Evolutionary conservation across 2,113 vertebrate genomes (phyloP).

Genomic region (Pseudopipra pipra): DNA sequence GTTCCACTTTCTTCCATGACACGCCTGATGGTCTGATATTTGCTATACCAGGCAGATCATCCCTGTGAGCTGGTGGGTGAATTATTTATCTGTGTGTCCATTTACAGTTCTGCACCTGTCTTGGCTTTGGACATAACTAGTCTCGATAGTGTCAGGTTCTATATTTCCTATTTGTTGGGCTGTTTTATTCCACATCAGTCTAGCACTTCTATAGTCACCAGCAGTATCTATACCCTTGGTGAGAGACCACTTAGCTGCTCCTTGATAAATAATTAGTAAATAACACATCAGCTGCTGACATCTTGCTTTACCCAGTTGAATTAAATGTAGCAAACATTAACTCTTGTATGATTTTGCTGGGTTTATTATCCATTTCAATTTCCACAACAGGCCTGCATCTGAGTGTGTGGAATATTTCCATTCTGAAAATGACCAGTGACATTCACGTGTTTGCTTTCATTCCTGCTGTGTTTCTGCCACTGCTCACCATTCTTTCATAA

Average conservation of each 20-base stretch:
- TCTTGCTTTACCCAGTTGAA: neutral
- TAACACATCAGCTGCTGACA: neutral
- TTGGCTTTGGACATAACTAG: neutral
- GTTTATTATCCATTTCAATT: neutral
- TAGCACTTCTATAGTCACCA: neutral
- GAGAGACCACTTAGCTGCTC: neutral
- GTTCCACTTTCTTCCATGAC: neutral
- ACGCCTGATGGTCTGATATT: neutral
- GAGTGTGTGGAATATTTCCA: neutral
- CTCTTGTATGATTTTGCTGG: neutral
- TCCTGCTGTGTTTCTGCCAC: neutral
- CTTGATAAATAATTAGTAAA: neutral
- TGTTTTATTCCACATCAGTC: neutral
- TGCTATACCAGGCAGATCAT: neutral
- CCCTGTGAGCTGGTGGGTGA: neutral
- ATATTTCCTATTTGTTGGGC: neutral
- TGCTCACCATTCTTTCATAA: neutral
- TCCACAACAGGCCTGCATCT: neutral
- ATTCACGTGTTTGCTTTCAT: neutral
- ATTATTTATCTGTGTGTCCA: neutral
- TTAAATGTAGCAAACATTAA: neutral
- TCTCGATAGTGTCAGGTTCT: neutral
- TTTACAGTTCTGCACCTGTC: neutral
- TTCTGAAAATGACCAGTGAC: neutral
- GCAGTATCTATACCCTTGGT: neutral